Percentiles rank a stretch among this genome's conserved stretches.
These are phyloP conservation scores for Nycticryphes semicollaris DNA, from an alignment of 2,113 vertebrate genomes.

Conservation along the genomic window DNA sequence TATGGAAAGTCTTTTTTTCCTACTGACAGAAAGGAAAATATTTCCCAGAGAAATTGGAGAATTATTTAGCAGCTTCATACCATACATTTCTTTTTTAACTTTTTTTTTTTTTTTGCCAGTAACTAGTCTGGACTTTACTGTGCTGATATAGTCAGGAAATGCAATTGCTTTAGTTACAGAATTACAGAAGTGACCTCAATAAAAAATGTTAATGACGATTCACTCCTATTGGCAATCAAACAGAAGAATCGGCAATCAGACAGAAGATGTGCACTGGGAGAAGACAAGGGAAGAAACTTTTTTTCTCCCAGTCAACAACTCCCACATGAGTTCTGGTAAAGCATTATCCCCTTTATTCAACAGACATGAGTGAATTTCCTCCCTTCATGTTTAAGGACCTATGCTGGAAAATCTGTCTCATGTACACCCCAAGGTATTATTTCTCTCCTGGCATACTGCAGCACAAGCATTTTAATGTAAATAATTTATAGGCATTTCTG, in stretches of 20 bases:
- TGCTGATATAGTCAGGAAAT: background rate
- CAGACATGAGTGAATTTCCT: background rate
- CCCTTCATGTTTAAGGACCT: background rate
- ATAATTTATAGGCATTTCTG: background rate
- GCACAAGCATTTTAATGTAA: background rate
- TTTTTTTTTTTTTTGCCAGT: background rate
- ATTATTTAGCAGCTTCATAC: background rate
- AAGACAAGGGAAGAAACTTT: background rate
- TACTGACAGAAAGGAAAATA: background rate
- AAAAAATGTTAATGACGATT: background rate
- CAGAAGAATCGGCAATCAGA: background rate
- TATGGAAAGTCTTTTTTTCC: background rate
- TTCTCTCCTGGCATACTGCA: background rate
- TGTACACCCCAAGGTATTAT: background rate
- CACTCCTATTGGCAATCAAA: background rate
- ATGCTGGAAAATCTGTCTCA: background rate
- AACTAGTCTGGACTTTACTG: background rate
- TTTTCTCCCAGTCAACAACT: background rate
- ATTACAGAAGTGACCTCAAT: background rate
- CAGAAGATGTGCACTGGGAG: background rate
- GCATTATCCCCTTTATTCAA: background rate
- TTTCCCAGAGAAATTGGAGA: background rate
- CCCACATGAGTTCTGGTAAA: background rate
- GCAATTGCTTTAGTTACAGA: background rate
- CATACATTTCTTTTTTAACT: background rate